A percentile compares a stretch with the other conserved stretches of the same genome.
These are phyloP conservation scores for Autographa pulchrina DNA, from an alignment of 2,888 invertebrate species.

Conservation along the genomic window DNA sequence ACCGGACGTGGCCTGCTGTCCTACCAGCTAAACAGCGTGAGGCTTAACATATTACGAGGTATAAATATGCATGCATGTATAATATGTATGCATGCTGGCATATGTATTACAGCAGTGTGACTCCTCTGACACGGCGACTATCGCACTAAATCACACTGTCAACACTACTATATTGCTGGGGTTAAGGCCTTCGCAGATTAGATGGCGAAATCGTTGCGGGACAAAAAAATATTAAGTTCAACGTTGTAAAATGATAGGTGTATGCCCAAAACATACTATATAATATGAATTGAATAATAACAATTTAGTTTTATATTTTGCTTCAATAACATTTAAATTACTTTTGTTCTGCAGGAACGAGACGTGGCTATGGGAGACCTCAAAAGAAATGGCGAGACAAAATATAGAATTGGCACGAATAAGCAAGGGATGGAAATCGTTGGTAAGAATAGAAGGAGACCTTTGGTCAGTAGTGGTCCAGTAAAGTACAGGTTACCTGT, in stretches of 20 bases:
- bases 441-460: too few relatives aligned
- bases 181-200: constrained; percentile 25
- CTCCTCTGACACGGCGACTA: constrained; percentile 36
- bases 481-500: too few relatives aligned
- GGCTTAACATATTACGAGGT: constrained; percentile 9
- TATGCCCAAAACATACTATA: too few relatives aligned
- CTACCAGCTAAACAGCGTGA: neutral
- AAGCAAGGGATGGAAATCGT: too few relatives aligned
- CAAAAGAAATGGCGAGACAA: too few relatives aligned
- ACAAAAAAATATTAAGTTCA: neutral
- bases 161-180: constrained; percentile 37
- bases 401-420: too few relatives aligned
- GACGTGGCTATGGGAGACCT: too few relatives aligned
- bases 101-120: constrained; percentile 33
- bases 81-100: constrained; percentile 9
- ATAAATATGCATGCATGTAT: constrained; percentile 11
- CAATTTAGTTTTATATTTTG: too few relatives aligned
- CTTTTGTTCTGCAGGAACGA: too few relatives aligned
- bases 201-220: neutral
- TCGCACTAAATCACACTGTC: constrained; percentile 50
- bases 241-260: neutral
- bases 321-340: too few relatives aligned
- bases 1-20: neutral
- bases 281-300: too few relatives aligned
- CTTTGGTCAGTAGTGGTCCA: too few relatives aligned